These are phyloP conservation scores for Danio albolineatus DNA, from an alignment of 2,797 vertebrate genomes.

Conservation along the genomic window DNA sequence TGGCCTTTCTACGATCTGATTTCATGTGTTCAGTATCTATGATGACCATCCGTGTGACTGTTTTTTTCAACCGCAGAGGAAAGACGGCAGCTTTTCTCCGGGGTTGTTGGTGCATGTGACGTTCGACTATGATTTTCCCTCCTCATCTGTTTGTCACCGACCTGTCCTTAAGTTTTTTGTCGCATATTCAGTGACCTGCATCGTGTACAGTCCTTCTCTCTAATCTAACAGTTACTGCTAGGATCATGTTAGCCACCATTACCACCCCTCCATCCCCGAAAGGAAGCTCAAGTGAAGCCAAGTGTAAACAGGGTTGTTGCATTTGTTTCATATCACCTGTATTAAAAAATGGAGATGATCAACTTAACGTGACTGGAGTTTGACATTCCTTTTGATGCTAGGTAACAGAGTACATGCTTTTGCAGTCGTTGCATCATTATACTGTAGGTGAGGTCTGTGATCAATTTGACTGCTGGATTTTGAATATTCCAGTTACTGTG, in stretches of 20 bases:
- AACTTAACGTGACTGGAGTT: constrained; percentile 74
- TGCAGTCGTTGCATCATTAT: background rate
- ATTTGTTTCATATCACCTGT: constrained; percentile 86
- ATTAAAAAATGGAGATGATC: constrained; percentile 83
- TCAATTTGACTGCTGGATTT: background rate
- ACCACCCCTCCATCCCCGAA: constrained; percentile 30
- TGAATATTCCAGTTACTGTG: background rate
- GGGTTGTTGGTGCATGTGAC: constrained; percentile 83
- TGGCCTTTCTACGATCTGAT: constrained; percentile 65
- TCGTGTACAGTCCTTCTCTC: constrained; percentile 81
- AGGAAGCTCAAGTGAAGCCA: constrained; percentile 71
- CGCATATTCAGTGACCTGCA: constrained; percentile 80
- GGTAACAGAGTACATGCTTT: background rate
- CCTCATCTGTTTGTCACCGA: constrained; percentile 63
- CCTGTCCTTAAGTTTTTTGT: constrained; percentile 77
- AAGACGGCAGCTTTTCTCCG: constrained; percentile 74
- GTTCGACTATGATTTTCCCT: constrained; percentile 72
- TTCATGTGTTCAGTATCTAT: constrained; percentile 70
- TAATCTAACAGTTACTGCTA: constrained; percentile 77
- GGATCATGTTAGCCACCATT: constrained; percentile 77
- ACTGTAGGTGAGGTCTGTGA: background rate
- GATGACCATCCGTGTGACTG: constrained; percentile 66
- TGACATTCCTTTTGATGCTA: constrained; percentile 62
- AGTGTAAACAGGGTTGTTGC: constrained; percentile 85
- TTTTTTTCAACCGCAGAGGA: constrained; percentile 65